Evolutionary conservation across 2,797 vertebrate genomes (phyloP), one percentile per base, ranked within the genome.

Genomic region (Bufotes viridis): DNA sequence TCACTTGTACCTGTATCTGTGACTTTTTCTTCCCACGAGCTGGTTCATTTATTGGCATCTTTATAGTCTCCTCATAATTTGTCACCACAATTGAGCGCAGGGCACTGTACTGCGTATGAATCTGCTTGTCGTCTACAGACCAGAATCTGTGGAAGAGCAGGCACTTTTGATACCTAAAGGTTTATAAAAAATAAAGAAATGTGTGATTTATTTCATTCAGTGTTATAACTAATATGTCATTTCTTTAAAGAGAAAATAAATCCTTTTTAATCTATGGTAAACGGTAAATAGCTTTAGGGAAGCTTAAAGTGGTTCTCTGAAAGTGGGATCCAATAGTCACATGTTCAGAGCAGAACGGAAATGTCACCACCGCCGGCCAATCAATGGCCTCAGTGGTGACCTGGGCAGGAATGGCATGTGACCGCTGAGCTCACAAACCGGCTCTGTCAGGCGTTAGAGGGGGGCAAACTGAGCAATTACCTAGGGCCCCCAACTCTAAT

Each of bases 21-120:
- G 96, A 96, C 90, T 92, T 95, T 91, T 93, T 96, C 81, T 94
- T 94, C 65, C 96, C 96, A 0, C 10, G 15, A 0, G 96, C 96
- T 5, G 96, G 96, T 82, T 97, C 96, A n/a, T 97, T 97, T 87
- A 97, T 96, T 86, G 96, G 96, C 96, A 97, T 96, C 92, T 97
- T 97, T 84, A 96, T 96, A 82, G 96, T 96, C 90, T 96, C 96
- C 61, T 96, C 96, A 53, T 96, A 96, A 93, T 97, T 97, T 13
- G 96, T 94, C 72, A 97, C 93, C 87, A 97, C 96, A 51, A 96
- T 96, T 85, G 96, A 97, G 87, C 96, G 95, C 90, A 97, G 93
- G 0, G 96, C 87, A 18, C 96, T 96, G 93, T 95, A 96, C 72
- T 96, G 87, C 0, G 96, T 96, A 91, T 97, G 95, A 90, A 97